phyloP scores from a whole-genome alignment of 2,797 vertebrate species.

The Microctenopoma stevenorrisi region DNA sequence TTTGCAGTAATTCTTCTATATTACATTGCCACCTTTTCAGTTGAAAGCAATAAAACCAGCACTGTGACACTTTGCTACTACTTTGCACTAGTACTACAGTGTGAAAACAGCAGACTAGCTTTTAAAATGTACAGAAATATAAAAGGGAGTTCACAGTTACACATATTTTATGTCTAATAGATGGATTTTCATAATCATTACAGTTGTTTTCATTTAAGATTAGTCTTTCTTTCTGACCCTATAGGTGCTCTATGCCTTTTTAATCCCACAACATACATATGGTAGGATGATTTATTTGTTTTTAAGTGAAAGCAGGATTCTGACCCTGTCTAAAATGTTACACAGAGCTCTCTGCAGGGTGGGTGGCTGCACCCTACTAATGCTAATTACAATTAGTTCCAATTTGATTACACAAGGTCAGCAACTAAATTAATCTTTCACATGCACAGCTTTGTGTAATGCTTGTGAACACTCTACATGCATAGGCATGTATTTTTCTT shows the following conservation, averaged over 20 bases:
- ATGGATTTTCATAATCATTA: background rate
- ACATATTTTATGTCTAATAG: background rate
- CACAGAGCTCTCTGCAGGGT: conserved; percentile 67
- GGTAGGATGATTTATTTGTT: conserved; percentile 46
- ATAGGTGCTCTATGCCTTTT: conserved; percentile 29
- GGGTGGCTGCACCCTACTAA: conserved; percentile 70
- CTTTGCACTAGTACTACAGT: background rate
- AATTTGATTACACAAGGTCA: conserved; percentile 81
- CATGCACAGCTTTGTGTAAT: conserved; percentile 39
- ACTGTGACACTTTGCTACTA: background rate
- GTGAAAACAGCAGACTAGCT: conserved; percentile 7
- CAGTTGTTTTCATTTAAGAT: conserved; percentile 11
- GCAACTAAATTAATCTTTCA: conserved; percentile 75
- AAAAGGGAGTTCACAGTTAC: background rate
- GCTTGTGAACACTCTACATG: conserved; percentile 21
- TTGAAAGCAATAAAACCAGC: conserved; percentile 49
- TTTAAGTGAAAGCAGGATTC: conserved; percentile 51
- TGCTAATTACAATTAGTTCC: conserved; percentile 81
- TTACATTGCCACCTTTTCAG: conserved; percentile 21
- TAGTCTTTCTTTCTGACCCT: conserved; percentile 24
- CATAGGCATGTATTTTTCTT: conserved; percentile 35
- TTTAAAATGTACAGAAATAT: conserved; percentile 8
- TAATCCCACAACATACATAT: conserved; percentile 34
- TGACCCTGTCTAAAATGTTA: conserved; percentile 37
- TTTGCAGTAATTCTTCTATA: conserved; percentile 30